A percentile compares a stretch with the other conserved stretches of the same genome.
Conservation (phyloP, 2,797 vertebrate genomes). For the Bovichtus diacanthus region DNA sequence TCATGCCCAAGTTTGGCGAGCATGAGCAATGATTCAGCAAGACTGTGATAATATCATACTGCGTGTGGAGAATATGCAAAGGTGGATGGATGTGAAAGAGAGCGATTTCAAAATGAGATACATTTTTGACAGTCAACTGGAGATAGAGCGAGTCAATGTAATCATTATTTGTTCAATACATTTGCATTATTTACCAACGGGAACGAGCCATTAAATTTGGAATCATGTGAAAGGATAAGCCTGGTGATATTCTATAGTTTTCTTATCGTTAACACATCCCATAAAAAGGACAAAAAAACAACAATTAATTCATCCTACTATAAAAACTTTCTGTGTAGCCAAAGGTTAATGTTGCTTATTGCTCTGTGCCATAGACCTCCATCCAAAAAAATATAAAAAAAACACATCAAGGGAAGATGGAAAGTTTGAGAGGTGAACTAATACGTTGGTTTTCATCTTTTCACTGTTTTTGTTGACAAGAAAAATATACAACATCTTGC, state of each 20-base stretch:
- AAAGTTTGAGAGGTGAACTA: neutral
- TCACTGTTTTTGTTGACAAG: neutral
- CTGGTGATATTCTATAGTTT: neutral
- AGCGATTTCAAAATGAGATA: neutral
- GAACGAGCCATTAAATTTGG: neutral
- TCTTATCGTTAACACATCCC: neutral
- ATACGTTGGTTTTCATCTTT: neutral
- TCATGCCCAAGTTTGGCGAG: neutral
- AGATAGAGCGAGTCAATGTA: neutral
- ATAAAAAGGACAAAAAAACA: neutral
- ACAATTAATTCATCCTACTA: neutral
- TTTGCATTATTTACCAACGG: neutral
- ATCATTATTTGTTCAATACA: neutral
- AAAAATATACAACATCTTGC: neutral
- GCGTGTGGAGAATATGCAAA: neutral
- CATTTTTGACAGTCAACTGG: neutral
- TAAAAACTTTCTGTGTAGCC: neutral
- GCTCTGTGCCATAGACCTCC: neutral
- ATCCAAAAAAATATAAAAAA: neutral
- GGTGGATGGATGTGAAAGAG: neutral
- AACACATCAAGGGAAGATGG: neutral
- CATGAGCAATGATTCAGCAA: conserved; percentile 11
- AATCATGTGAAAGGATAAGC: neutral
- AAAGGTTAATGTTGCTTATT: neutral
- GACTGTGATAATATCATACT: neutral